Evolutionary conservation across 2,888 invertebrate genomes (phyloP), one percentile per base, ranked within the genome.

Genomic region (Mylabris sibirica): DNA sequence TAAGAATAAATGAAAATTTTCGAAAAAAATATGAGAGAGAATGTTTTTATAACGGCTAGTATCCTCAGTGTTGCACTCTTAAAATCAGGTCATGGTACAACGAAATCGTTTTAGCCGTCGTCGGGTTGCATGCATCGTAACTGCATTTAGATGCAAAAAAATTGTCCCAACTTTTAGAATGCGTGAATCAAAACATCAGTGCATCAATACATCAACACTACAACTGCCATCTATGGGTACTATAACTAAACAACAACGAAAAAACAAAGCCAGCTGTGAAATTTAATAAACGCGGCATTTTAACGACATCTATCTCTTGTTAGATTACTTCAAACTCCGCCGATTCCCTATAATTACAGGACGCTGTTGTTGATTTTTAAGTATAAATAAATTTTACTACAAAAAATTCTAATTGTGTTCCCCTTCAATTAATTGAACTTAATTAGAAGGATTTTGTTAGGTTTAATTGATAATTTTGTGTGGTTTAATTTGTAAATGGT

Each of bases 1-100:
- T 30, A 30, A 30, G 4, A 30, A 30, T 30, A 30, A 5, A 6
- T 6, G 30, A 1, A 30, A 30, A 30, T 30, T 30, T 30, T 8
- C 5, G 8, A 49, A 49, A 49, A 49, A 11, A 20, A 20, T 20
- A 38, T 63, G 65, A 61, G 41, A 41, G 66, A 60, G 66, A 34
- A 83, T 77, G 82, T 84, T 84, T 83, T 81, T 78, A 79, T 74
- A 67, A 71, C 76, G 77, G 80, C 75, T 83, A 83, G 79, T 84
- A 83, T 75, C 70, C 20, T 17, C 60, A 11, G 22, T 70, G 75
- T 74, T 82, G 82, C 81, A 82, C 80, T 82, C 80, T 76, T 20
- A 82, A 78, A 84, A 84, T 82, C 83, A 82, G 84, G 84, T 84
- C 84, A 84, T 84, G 83, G 82, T 82, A 84, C 83, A 83, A 83